Percentiles rank a stretch among this genome's conserved stretches.
Evolutionary conservation across 2,113 vertebrate genomes (phyloP).

Genomic region (Chaetops frenatus): DNA sequence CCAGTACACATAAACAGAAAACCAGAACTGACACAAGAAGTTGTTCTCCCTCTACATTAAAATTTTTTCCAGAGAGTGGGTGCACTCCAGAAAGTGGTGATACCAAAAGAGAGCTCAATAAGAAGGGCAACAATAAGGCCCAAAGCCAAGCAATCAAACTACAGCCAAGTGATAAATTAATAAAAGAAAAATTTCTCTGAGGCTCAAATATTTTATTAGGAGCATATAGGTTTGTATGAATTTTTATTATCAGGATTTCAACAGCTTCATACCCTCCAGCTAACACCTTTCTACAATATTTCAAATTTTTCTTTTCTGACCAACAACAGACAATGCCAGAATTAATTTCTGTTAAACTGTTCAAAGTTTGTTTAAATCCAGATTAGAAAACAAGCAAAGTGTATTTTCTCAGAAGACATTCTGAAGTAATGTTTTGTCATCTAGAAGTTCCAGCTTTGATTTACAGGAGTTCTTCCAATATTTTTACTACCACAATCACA

Average conservation of each 20-base stretch:
- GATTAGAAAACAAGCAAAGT: not conserved
- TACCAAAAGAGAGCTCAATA: not conserved
- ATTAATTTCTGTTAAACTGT: not conserved
- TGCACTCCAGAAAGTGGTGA: not conserved
- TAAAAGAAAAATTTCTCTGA: not conserved
- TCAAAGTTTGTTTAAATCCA: not conserved
- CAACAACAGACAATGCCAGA: accelerated
- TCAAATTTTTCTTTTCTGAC: not conserved
- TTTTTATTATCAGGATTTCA: not conserved
- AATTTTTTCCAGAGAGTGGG: not conserved
- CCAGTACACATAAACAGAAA: not conserved
- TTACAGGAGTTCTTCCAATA: not conserved
- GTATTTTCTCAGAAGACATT: not conserved
- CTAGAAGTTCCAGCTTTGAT: not conserved
- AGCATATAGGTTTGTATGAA: not conserved
- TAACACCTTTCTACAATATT: not conserved
- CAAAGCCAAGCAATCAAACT: not conserved
- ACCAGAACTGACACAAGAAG: not conserved
- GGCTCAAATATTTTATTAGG: not conserved
- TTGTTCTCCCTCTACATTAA: not conserved
- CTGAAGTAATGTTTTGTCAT: not conserved
- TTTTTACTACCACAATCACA: not conserved
- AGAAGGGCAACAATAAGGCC: not conserved
- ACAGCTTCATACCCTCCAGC: not conserved
- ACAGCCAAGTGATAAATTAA: not conserved